Conservation (phyloP, 2,888 invertebrate species). For the Rhodophaea formosa region DNA sequence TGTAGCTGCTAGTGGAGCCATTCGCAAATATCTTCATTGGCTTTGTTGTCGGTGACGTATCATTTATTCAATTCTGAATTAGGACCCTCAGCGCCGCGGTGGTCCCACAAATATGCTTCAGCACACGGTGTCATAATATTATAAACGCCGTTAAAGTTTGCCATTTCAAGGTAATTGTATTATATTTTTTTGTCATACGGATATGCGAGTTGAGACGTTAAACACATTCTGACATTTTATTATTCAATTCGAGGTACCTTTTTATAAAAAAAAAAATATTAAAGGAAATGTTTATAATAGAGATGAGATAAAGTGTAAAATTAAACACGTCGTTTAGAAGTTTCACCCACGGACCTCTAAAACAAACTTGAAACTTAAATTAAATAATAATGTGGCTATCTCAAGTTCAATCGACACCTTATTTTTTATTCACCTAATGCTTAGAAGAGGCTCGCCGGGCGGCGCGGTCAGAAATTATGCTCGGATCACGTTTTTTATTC, state of each 20-base stretch:
- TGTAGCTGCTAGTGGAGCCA: conserved; percentile 45
- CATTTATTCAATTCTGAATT: conserved; percentile 65
- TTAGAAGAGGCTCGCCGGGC: conserved; percentile 48
- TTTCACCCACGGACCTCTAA: conserved; percentile 46
- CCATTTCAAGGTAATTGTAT: conserved; percentile 41
- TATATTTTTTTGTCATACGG: conserved; percentile 25
- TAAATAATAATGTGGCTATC: conserved; percentile 67
- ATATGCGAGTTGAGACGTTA: not conserved
- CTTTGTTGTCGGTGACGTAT: conserved; percentile 69
- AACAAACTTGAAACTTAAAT: conserved; percentile 64
- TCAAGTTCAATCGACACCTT: conserved; percentile 68
- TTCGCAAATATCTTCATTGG: conserved; percentile 63
- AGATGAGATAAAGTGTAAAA: conserved; percentile 12
- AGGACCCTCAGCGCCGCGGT: conserved; percentile 50
- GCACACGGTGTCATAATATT: conserved; percentile 66
- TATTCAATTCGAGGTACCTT: not conserved
- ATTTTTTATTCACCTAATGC: conserved; percentile 69
- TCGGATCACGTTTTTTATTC: conserved; percentile 62
- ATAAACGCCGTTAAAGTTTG: conserved; percentile 54
- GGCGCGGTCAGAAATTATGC: conserved; percentile 63
- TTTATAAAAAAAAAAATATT: too few relatives aligned
- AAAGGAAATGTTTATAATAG: not conserved
- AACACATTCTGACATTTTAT: conserved; percentile 3
- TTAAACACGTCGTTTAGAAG: conserved; percentile 31
- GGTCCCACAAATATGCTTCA: conserved; percentile 50